These are phyloP conservation scores for Aphidius gifuensis DNA, from an alignment of 1,140 invertebrate genomes.

Conservation along the genomic window DNA sequence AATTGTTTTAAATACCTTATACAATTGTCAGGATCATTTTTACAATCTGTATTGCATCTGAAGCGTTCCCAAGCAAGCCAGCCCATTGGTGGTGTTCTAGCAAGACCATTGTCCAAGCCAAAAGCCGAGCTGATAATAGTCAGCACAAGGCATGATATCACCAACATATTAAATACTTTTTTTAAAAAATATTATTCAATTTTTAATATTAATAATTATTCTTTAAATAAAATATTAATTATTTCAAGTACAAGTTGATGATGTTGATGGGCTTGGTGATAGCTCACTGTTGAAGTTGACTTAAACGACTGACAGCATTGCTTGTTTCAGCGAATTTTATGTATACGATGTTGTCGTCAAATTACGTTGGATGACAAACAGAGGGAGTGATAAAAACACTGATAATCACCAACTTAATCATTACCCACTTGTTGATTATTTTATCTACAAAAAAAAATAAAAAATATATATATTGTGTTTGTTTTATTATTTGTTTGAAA, in stretches of 20 bases:
- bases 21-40: slow-evolving; percentile 88
- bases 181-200: slow-evolving; percentile 21
- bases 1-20: slow-evolving; percentile 67
- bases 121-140: slow-evolving; percentile 27
- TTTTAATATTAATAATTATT: background rate
- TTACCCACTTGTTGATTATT: background rate
- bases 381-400: slow-evolving; percentile 2
- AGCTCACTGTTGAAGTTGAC: background rate
- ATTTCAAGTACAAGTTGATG: background rate
- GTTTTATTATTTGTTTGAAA: too few species aligned
- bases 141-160: slow-evolving; percentile 32
- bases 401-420: slow-evolving; percentile 8
- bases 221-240: background rate
- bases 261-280: background rate
- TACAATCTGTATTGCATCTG: slow-evolving; percentile 90
- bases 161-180: slow-evolving; percentile 27
- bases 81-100: slow-evolving; percentile 78
- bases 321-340: slow-evolving; percentile 1
- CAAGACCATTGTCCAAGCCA: slow-evolving; percentile 78
- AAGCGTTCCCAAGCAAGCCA: slow-evolving; percentile 94
- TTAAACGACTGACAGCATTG: slow-evolving; percentile 11
- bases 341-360: background rate
- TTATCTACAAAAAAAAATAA: background rate
- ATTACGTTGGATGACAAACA: background rate
- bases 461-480: background rate